phyloP scores from a whole-genome alignment of 1,140 invertebrate species.

The Ceratina calcarata region DNA sequence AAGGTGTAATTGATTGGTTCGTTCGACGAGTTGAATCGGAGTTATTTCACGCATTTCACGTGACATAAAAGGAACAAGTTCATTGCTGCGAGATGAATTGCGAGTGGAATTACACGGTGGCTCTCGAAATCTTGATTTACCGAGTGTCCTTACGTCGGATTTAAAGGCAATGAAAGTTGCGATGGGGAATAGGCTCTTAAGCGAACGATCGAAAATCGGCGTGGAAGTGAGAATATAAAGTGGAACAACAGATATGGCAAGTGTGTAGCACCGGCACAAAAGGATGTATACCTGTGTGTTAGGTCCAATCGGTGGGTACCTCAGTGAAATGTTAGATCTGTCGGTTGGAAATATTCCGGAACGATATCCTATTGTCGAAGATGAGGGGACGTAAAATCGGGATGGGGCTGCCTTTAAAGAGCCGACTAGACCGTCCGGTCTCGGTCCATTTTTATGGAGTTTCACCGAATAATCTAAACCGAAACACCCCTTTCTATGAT shows the following conservation, averaged over 20 bases:
- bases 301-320: constrained; percentile 51
- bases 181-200: background rate
- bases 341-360: constrained; percentile 35
- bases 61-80: constrained; percentile 6
- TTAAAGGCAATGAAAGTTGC: constrained; percentile 13
- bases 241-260: constrained; percentile 29
- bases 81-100: constrained; percentile 10
- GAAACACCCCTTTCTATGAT: constrained; percentile 33
- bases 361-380: constrained; percentile 51
- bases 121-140: no score
- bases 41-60: background rate
- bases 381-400: constrained; percentile 61
- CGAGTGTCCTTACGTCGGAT: background rate
- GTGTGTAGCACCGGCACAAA: constrained; percentile 40
- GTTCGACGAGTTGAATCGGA: no score
- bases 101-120: background rate
- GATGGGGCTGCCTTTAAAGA: constrained; percentile 52
- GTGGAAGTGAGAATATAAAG: constrained; percentile 35
- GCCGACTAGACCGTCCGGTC: constrained; percentile 10
- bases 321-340: constrained; percentile 57
- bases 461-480: constrained; percentile 53
- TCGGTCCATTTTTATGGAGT: constrained; percentile 61
- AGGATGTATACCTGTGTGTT: constrained; percentile 53
- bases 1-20: no score
- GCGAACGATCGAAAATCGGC: background rate